Percentiles rank a stretch among this genome's conserved stretches.
Evolutionary conservation across 2,888 invertebrate species (phyloP).

Genomic region (Taenaris catops): DNA sequence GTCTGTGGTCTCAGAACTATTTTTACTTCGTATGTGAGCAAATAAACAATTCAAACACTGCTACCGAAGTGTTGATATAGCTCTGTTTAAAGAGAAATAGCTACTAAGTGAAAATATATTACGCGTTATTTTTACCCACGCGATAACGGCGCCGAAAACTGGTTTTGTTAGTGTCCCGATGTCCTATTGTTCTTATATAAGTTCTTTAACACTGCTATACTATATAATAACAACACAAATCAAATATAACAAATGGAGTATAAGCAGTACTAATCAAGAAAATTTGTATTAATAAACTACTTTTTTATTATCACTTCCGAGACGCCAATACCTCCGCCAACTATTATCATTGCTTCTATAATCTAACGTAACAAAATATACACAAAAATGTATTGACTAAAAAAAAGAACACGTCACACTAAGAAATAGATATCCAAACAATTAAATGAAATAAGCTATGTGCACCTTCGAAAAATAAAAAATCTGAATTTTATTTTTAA

Average conservation of each 20-base stretch:
- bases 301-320: no score
- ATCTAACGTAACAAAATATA: no score
- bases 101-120: constrained; percentile 3
- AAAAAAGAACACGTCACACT: no score
- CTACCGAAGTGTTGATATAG: constrained; percentile 11
- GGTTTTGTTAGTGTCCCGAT: constrained; percentile 3
- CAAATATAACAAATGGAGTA: background rate
- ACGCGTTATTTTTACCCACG: constrained; percentile 4
- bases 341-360: no score
- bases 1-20: constrained; percentile 5
- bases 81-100: constrained; percentile 10
- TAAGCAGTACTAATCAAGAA: no score
- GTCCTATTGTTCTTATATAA: constrained; percentile 9
- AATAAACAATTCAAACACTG: constrained; percentile 10
- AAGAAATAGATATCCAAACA: no score
- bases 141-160: constrained; percentile 7
- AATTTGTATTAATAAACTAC: no score
- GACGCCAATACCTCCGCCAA: no score
- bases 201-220: background rate
- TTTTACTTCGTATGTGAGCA: constrained; percentile 9
- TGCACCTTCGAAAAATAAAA: no score
- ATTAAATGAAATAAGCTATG: no score
- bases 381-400: no score
- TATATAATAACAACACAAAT: background rate
- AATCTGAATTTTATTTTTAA: no score